phyloP scores from a whole-genome alignment of 2,113 vertebrate species.

The Rhinolophus sinicus region DNA sequence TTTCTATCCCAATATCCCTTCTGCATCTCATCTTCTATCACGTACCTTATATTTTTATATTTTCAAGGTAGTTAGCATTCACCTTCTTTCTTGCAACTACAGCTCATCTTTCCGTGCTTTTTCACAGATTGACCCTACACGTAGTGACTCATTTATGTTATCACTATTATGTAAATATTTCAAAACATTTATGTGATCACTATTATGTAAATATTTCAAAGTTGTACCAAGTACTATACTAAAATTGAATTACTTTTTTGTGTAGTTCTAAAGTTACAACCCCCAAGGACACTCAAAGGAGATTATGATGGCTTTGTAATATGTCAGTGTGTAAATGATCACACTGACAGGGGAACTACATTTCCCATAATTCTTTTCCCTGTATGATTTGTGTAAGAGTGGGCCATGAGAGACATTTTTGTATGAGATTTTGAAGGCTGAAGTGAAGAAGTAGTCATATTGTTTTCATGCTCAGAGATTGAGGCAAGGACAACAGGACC shows the following conservation, averaged over 20 bases:
- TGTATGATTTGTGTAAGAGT: not conserved
- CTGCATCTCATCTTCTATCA: not conserved
- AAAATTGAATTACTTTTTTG: not conserved
- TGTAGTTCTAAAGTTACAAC: not conserved
- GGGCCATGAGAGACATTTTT: not conserved
- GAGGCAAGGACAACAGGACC: not conserved
- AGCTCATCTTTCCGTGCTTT: not conserved
- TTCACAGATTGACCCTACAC: not conserved
- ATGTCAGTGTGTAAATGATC: not conserved
- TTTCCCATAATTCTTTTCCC: not conserved
- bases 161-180: not conserved
- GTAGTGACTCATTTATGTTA: not conserved
- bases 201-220: not conserved
- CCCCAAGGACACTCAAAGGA: not conserved
- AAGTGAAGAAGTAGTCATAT: not conserved
- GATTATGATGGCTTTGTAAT: not conserved
- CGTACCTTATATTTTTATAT: not conserved
- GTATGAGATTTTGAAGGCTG: not conserved
- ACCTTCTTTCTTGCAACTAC: not conserved
- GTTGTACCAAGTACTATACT: not conserved
- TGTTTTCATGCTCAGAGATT: not conserved
- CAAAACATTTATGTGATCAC: not conserved
- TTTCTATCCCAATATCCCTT: not conserved
- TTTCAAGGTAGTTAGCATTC: not conserved
- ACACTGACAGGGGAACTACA: not conserved